These are phyloP conservation scores for Carassius carassius DNA, from an alignment of 2,113 vertebrate species.

Conservation along the genomic window DNA sequence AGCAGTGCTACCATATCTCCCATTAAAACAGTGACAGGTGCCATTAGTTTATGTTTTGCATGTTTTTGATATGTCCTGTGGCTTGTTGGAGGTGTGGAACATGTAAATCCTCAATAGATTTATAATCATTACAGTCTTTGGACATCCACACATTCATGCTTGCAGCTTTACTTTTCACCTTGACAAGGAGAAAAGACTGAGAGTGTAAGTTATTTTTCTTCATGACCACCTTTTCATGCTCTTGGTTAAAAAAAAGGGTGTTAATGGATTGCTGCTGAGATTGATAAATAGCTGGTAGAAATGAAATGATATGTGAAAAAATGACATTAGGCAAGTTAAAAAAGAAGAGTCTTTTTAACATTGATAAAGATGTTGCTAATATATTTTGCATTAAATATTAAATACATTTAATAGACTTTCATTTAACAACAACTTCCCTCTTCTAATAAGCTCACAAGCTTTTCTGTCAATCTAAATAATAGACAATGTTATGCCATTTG, in stretches of 20 bases:
- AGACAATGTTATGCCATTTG: not conserved
- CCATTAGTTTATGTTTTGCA: constrained; percentile 51
- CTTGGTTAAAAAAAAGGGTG: constrained; percentile 52
- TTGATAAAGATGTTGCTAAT: constrained; percentile 59
- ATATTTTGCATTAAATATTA: constrained; percentile 55
- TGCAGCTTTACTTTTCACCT: constrained; percentile 70
- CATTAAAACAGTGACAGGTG: constrained; percentile 54
- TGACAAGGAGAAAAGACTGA: constrained; percentile 67
- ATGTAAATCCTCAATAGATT: constrained; percentile 72
- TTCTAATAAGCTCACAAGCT: too few relatives aligned
- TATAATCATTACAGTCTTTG: constrained; percentile 69
- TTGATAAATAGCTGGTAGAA: constrained; percentile 60
- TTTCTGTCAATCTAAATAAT: not conserved
- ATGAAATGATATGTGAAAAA: constrained; percentile 59
- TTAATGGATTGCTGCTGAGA: constrained; percentile 61
- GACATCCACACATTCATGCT: constrained; percentile 63
- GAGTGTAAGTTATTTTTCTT: constrained; percentile 69
- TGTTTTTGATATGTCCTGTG: constrained; percentile 56
- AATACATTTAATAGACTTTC: too few relatives aligned
- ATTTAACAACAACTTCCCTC: too few relatives aligned
- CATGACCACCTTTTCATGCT: constrained; percentile 61
- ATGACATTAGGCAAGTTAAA: constrained; percentile 52
- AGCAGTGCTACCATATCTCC: constrained; percentile 42
- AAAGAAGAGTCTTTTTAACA: too few relatives aligned
- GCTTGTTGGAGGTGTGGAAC: constrained; percentile 60